phyloP scores from a whole-genome alignment of 2,888 invertebrate species.

The Rosalia funebris region DNA sequence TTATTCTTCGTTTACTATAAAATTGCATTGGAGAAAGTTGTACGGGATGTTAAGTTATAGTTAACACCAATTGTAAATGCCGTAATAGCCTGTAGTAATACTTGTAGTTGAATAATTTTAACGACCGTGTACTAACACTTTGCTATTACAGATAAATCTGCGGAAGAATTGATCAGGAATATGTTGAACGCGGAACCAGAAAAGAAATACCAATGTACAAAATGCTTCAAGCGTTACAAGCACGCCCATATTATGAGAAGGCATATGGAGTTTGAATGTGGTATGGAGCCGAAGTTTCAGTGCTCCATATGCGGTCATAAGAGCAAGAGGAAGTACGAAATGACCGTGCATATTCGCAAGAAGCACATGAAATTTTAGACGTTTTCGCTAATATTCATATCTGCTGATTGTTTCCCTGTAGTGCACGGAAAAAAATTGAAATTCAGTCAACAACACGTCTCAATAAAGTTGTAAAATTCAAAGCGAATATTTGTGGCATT shows the following conservation, averaged over 20 bases:
- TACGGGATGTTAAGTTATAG: too few species aligned
- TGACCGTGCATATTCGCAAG: conserved; percentile 50
- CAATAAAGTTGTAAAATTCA: too few species aligned
- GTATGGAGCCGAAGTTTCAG: conserved; percentile 68
- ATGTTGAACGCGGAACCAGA: conserved; percentile 13
- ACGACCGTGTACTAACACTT: background rate
- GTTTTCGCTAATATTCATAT: too few species aligned
- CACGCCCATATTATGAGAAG: conserved; percentile 70
- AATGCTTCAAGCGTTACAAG: conserved; percentile 69
- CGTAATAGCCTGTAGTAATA: too few species aligned
- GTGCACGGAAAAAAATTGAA: too few species aligned
- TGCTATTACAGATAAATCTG: conserved; percentile 30
- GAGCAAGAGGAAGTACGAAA: conserved; percentile 56
- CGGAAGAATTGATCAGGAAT: conserved; percentile 34
- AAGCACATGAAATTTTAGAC: conserved; percentile 44
- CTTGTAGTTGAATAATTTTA: too few species aligned
- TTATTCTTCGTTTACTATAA: too few species aligned
- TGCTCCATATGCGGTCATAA: conserved; percentile 68
- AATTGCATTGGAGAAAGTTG: too few species aligned
- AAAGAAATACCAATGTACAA: conserved; percentile 62
- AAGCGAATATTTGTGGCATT: too few species aligned
- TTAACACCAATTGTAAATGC: too few species aligned
- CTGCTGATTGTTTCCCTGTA: too few species aligned
- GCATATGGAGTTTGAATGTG: conserved; percentile 70
- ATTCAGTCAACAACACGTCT: too few species aligned